Conservation (phyloP, 2,113 vertebrate genomes). For the Calyptomena viridis region DNA sequence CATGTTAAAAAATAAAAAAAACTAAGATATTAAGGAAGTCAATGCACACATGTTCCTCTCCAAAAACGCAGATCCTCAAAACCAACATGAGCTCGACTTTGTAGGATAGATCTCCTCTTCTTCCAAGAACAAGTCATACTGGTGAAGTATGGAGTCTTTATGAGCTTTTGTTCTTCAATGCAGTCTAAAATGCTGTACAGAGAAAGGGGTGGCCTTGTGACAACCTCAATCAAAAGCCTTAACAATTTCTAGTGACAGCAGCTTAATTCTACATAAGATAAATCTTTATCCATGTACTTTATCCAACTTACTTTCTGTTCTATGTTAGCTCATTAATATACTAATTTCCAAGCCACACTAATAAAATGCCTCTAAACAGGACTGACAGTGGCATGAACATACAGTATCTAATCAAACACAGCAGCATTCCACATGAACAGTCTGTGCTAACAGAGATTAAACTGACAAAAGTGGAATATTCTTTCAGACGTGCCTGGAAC, state of each 20-base stretch:
- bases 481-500: background rate
- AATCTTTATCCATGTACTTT: background rate
- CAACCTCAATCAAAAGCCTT: background rate
- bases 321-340: background rate
- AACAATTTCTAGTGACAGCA: background rate
- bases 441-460: background rate
- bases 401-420: background rate
- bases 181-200: background rate
- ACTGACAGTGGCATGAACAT: background rate
- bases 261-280: background rate
- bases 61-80: background rate
- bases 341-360: background rate
- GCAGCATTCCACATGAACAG: background rate
- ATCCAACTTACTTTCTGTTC: background rate
- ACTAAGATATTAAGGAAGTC: background rate
- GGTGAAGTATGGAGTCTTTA: background rate
- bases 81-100: background rate
- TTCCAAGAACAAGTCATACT: background rate
- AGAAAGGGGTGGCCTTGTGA: background rate
- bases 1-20: background rate
- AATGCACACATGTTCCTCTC: background rate
- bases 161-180: background rate
- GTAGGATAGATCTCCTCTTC: background rate
- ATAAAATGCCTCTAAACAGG: background rate
- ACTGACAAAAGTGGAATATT: background rate